A percentile compares a stretch with the other conserved stretches of the same genome.
These are phyloP conservation scores for Spodoptera frugiperda DNA, from an alignment of 1,140 invertebrate species.

Conservation along the genomic window DNA sequence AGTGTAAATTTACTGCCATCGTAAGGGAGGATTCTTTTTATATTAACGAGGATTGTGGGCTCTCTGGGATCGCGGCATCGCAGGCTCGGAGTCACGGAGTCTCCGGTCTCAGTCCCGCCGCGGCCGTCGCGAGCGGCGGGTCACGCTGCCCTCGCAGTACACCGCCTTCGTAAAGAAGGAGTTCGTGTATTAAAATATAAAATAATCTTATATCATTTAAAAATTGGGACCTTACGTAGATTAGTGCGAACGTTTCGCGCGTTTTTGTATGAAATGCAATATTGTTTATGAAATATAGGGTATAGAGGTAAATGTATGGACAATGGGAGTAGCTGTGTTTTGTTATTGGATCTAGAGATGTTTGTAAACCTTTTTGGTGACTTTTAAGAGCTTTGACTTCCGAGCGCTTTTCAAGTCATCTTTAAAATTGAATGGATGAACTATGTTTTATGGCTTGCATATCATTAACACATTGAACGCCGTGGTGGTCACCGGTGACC, in stretches of 20 bases:
- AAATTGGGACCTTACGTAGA: conserved; percentile 8
- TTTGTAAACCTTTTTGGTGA: conserved; percentile 10
- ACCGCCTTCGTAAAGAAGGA: conserved; percentile 4
- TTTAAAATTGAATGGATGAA: not conserved
- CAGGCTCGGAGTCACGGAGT: conserved; percentile 3
- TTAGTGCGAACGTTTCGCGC: not conserved
- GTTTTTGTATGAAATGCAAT: conserved; percentile 4
- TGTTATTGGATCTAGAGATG: not conserved
- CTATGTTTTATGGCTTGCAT: too few relatives aligned
- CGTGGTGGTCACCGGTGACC: too few relatives aligned
- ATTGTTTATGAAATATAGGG: not conserved
- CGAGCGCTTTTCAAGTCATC: too few relatives aligned
- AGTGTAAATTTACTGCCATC: not conserved
- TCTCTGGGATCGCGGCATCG: not conserved
- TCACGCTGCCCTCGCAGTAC: conserved; percentile 41
- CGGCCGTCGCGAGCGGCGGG: conserved; percentile 75
- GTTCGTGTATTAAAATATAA: conserved; percentile 31
- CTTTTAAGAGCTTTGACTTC: not conserved
- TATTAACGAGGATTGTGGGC: conserved; percentile 17
- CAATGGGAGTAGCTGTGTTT: not conserved
- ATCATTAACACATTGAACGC: too few relatives aligned
- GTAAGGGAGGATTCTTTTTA: conserved; percentile 6
- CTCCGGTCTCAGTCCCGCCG: conserved; percentile 68
- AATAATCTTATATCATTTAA: conserved; percentile 4
- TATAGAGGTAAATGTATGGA: not conserved